Evolutionary conservation across 2,797 vertebrate genomes (phyloP).

Genomic region (Mormyrops boulengeri): DNA sequence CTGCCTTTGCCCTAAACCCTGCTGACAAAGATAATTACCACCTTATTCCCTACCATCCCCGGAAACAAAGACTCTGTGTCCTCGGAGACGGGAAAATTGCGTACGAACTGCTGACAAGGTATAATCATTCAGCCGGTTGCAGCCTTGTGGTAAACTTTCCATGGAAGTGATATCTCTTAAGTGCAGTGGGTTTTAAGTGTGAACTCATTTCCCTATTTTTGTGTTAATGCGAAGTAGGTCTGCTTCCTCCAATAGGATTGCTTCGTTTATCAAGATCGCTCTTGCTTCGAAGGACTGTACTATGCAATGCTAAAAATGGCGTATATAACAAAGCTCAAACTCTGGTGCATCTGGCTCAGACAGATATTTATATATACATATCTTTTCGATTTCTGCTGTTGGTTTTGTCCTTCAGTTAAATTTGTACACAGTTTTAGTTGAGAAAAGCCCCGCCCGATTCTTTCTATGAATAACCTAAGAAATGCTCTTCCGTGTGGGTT

Average conservation of each 20-base stretch:
- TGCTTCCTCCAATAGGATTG: background rate
- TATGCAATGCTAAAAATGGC: background rate
- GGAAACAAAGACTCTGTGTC: slow-evolving; percentile 49
- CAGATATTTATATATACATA: background rate
- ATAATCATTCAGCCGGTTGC: slow-evolving; percentile 55
- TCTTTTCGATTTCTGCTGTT: background rate
- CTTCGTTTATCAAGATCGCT: background rate
- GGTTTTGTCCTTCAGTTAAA: background rate
- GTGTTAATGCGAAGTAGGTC: slow-evolving; percentile 18
- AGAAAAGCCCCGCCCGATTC: background rate
- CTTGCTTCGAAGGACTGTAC: background rate
- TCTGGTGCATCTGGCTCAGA: background rate
- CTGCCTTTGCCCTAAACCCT: slow-evolving; percentile 13
- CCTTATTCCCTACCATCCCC: slow-evolving; percentile 39
- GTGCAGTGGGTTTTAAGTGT: slow-evolving; percentile 18
- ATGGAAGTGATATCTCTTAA: slow-evolving; percentile 40
- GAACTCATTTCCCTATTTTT: slow-evolving; percentile 19
- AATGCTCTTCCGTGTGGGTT: background rate
- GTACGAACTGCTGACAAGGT: slow-evolving; percentile 56
- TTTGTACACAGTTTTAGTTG: background rate
- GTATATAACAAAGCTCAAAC: background rate
- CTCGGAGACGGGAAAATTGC: slow-evolving; percentile 56
- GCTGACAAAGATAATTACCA: slow-evolving; percentile 44
- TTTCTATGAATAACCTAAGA: background rate
- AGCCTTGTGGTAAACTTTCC: slow-evolving; percentile 36